Conservation (phyloP, 1,140 invertebrate species). For the Hycleus cichorii region DNA sequence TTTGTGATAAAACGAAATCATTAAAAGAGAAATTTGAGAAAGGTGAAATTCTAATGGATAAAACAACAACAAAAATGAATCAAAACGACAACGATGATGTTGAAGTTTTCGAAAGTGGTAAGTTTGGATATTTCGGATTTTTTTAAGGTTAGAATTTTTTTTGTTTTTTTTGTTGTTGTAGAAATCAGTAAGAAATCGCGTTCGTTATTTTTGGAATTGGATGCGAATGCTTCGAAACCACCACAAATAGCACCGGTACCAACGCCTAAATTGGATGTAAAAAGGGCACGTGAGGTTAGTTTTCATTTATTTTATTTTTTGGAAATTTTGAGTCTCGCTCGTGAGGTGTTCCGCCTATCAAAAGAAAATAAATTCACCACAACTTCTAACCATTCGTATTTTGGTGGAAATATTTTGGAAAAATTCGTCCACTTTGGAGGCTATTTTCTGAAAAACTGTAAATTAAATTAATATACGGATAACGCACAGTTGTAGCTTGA, state of each 20-base stretch:
- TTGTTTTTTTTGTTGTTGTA: slow-evolving; percentile 36
- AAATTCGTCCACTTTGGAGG: no score
- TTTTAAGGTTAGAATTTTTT: slow-evolving; percentile 5
- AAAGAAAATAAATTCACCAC: no score
- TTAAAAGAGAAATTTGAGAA: slow-evolving; percentile 80
- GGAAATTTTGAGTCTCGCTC: neutral
- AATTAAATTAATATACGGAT: no score
- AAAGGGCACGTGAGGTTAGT: slow-evolving; percentile 35
- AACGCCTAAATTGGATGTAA: slow-evolving; percentile 38
- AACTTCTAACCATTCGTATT: no score
- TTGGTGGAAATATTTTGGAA: no score
- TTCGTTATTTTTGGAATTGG: slow-evolving; percentile 76
- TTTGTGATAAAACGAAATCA: slow-evolving; percentile 52
- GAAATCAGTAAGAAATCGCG: slow-evolving; percentile 81
- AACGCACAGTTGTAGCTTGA: no score
- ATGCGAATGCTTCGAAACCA: slow-evolving; percentile 53
- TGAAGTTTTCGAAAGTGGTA: slow-evolving; percentile 76
- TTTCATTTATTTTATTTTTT: neutral
- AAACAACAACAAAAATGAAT: slow-evolving; percentile 37
- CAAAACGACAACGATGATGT: slow-evolving; percentile 62
- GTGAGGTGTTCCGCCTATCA: no score
- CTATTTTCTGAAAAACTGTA: no score
- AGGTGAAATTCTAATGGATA: slow-evolving; percentile 61
- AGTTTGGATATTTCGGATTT: slow-evolving; percentile 6
- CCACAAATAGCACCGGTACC: slow-evolving; percentile 41